Percentiles rank a stretch among this genome's conserved stretches.
These are phyloP conservation scores for Tineola bisselliella DNA, from an alignment of 2,888 invertebrate species.

Conservation along the genomic window DNA sequence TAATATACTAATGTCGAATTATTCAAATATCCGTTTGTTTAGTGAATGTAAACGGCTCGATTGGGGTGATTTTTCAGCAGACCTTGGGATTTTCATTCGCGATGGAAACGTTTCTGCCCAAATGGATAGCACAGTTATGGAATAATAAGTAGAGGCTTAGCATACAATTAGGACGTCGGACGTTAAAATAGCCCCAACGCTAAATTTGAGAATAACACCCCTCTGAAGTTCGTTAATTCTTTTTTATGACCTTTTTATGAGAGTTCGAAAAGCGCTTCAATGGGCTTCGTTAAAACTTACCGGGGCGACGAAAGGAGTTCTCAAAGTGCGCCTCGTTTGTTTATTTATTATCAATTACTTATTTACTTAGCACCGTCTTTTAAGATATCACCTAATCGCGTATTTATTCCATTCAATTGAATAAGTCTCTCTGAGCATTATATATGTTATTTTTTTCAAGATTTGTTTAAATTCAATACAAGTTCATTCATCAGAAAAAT, in stretches of 20 bases:
- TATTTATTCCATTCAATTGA: too few relatives aligned
- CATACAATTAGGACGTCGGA: constrained; percentile 37
- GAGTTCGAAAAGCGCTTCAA: constrained; percentile 50
- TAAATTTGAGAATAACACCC: constrained; percentile 25
- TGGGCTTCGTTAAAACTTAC: constrained; percentile 52
- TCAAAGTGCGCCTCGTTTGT: constrained; percentile 43
- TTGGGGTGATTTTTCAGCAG: constrained; percentile 26
- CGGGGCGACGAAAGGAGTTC: constrained; percentile 34
- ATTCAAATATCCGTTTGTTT: constrained; percentile 31
- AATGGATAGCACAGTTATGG: constrained; percentile 35
- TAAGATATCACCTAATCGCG: too few relatives aligned
- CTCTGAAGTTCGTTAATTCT: constrained; percentile 39
- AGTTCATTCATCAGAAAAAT: constrained; percentile 38
- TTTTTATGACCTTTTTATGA: constrained; percentile 55
- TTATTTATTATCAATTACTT: constrained; percentile 24
- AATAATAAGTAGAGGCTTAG: constrained; percentile 47
- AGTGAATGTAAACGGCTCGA: constrained; percentile 25
- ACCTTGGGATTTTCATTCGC: constrained; percentile 18
- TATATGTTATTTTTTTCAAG: too few relatives aligned
- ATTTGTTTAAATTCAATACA: too few relatives aligned
- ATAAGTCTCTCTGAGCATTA: too few relatives aligned
- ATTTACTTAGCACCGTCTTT: too few relatives aligned
- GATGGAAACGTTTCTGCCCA: constrained; percentile 19
- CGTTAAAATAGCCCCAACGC: constrained; percentile 18
- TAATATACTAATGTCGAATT: constrained; percentile 24